phyloP scores from a whole-genome alignment of 2,797 vertebrate species.

The Lerista edwardsae region DNA sequence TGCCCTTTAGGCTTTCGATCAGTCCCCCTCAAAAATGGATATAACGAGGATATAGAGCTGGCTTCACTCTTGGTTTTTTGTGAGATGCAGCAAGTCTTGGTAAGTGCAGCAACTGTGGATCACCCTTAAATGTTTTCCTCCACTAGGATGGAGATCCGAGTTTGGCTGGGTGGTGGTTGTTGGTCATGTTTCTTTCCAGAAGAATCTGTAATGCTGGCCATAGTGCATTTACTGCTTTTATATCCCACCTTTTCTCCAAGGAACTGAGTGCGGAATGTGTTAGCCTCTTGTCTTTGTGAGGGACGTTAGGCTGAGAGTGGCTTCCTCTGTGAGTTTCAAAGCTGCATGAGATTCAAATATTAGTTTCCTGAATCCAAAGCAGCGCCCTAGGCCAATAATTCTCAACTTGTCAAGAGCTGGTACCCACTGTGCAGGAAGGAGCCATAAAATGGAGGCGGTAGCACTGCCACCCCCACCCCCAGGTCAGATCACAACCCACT shows the following conservation, averaged over 20 bases:
- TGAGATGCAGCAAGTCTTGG: constrained; percentile 85
- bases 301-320: background rate
- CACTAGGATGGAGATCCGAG: no score
- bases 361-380: no score
- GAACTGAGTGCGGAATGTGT: background rate
- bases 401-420: no score
- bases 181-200: background rate
- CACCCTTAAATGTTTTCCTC: background rate
- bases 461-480: no score
- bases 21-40: constrained; percentile 93
- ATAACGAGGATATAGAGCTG: constrained; percentile 89
- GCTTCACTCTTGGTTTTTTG: constrained; percentile 92
- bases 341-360: no score
- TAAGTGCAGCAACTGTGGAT: constrained; percentile 69
- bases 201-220: background rate
- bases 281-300: background rate
- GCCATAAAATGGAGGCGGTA: no score
- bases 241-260: background rate
- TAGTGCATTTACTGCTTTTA: background rate
- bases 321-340: background rate
- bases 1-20: constrained; percentile 87
- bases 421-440: no score
- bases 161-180: background rate
- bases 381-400: no score
- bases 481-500: no score